Evolutionary conservation across 2,797 vertebrate genomes (phyloP).

Genomic region (Karalla daura): DNA sequence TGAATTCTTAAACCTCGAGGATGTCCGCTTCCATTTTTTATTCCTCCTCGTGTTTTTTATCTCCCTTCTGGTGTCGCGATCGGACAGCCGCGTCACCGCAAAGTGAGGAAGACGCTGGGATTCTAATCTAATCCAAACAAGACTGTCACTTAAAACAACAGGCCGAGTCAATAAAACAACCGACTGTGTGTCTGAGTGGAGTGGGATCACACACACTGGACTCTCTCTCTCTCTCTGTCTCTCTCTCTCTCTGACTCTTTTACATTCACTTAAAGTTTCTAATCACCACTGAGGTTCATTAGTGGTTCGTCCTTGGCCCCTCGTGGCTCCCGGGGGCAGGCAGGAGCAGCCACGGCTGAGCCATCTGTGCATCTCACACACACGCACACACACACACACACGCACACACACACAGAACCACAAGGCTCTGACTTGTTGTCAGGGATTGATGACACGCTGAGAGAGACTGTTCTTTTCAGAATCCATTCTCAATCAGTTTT

Average conservation of each 20-base stretch:
- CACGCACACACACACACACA: neutral
- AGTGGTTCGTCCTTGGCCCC: constrained; percentile 53
- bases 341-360: constrained; percentile 24
- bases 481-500: no score
- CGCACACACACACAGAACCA: neutral
- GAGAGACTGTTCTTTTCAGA: no score
- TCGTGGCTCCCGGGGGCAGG: constrained; percentile 38
- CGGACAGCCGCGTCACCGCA: constrained; percentile 4
- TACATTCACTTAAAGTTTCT: constrained; percentile 42
- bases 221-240: constrained; percentile 18
- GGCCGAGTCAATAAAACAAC: neutral
- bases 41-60: constrained; percentile 26
- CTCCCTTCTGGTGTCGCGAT: constrained; percentile 18
- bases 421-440: neutral
- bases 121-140: no score
- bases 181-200: neutral
- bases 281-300: constrained; percentile 7
- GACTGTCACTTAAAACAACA: neutral
- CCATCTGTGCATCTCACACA: constrained; percentile 60
- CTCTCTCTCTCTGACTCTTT: constrained; percentile 24
- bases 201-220: constrained; percentile 5
- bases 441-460: constrained; percentile 19
- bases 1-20: constrained; percentile 36
- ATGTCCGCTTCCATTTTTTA: constrained; percentile 24
- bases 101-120: neutral